phyloP scores from a whole-genome alignment of 2,888 invertebrate species.

The Phragmatobia fuliginosa region DNA sequence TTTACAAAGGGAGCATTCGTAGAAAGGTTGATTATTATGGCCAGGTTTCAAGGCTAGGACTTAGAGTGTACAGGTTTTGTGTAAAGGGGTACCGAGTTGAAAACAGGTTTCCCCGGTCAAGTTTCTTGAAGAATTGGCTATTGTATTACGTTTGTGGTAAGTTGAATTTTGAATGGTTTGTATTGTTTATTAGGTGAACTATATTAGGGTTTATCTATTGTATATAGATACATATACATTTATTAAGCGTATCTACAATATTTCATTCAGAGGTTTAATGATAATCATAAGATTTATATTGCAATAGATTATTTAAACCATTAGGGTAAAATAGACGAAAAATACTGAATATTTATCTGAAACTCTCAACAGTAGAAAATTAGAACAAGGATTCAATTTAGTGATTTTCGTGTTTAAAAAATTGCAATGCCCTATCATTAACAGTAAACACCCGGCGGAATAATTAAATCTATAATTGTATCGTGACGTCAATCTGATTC shows the following conservation, averaged over 20 bases:
- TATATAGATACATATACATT: not conserved
- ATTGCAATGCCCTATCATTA: not conserved
- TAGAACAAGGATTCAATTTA: not conserved
- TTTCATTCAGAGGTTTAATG: not conserved
- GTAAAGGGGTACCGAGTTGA: constrained; percentile 47
- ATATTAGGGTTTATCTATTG: not conserved
- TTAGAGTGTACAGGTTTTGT: constrained; percentile 18
- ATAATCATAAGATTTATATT: not conserved
- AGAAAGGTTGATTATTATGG: constrained; percentile 25
- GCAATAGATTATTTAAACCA: not conserved
- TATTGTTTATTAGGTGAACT: constrained; percentile 14
- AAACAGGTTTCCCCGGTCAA: constrained; percentile 66
- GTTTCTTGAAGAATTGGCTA: constrained; percentile 55
- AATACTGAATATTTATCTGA: not conserved
- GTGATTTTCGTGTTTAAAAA: not conserved
- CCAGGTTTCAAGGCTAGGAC: constrained; percentile 46
- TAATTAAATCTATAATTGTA: constrained; percentile 21
- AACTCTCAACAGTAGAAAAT: not conserved
- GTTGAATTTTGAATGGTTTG: constrained; percentile 33
- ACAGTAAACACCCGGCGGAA: constrained; percentile 16
- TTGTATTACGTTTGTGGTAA: constrained; percentile 55
- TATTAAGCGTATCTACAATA: not conserved
- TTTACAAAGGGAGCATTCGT: constrained; percentile 26
- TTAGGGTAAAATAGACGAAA: no score
- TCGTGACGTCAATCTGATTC: constrained; percentile 32